Conservation (phyloP, 2,113 vertebrate genomes). For the Pituophis catenifer region DNA sequence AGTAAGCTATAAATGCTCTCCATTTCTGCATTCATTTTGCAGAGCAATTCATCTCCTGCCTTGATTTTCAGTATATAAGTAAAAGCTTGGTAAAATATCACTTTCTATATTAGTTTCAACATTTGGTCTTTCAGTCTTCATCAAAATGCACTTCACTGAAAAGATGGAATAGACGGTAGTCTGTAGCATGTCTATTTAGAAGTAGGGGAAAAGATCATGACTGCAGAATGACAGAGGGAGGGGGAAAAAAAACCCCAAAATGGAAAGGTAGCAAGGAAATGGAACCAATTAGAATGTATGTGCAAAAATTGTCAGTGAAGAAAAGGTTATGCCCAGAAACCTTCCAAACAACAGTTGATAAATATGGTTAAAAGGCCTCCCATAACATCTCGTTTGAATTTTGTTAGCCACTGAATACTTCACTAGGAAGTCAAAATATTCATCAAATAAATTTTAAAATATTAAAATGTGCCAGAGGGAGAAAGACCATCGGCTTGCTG, state of each 20-base stretch:
- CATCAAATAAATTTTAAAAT: neutral
- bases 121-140: conserved; percentile 35
- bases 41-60: conserved; percentile 32
- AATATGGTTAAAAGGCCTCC: neutral
- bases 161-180: neutral
- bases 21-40: conserved; percentile 25
- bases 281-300: conserved; percentile 27
- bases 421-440: neutral
- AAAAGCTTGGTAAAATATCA: conserved; percentile 39
- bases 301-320: conserved; percentile 2
- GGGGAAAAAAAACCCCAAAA: neutral
- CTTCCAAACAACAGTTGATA: conserved; percentile 3
- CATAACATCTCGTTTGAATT: neutral
- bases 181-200: neutral
- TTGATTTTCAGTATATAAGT: conserved; percentile 21
- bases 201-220: neutral
- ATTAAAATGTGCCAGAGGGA: neutral
- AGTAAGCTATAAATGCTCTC: conserved; percentile 4
- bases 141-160: conserved; percentile 38
- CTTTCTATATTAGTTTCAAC: conserved; percentile 11
- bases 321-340: neutral
- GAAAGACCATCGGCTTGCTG: neutral
- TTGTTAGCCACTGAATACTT: neutral
- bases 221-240: neutral
- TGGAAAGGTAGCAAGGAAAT: neutral